These are phyloP conservation scores for Acronicta aceris DNA, from an alignment of 2,888 invertebrate genomes.

Conservation along the genomic window DNA sequence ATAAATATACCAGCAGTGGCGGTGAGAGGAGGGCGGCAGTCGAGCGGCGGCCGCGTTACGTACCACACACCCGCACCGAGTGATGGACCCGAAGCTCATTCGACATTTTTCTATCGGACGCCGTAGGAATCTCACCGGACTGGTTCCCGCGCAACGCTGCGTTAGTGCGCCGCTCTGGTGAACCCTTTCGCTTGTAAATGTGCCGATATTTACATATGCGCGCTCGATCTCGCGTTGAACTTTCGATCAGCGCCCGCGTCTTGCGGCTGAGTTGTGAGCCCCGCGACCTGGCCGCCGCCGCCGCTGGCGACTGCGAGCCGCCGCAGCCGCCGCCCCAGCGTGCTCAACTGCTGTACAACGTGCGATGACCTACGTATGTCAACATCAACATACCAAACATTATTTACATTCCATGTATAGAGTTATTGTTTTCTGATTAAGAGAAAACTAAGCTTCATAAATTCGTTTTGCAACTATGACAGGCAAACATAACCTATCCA, in stretches of 20 bases:
- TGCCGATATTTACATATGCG: constrained; percentile 89
- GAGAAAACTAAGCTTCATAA: constrained; percentile 5
- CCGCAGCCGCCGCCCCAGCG: constrained; percentile 77
- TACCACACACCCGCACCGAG: constrained; percentile 82
- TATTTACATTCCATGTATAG: constrained; percentile 23
- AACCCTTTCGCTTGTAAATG: constrained; percentile 90
- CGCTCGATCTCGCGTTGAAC: constrained; percentile 87
- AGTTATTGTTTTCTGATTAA: constrained; percentile 16
- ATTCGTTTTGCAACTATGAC: background rate
- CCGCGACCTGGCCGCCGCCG: constrained; percentile 73
- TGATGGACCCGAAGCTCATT: constrained; percentile 83
- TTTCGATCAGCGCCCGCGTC: constrained; percentile 87
- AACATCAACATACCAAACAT: constrained; percentile 51
- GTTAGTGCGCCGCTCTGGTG: constrained; percentile 89
- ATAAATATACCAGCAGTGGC: constrained; percentile 86
- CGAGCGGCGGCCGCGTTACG: constrained; percentile 85
- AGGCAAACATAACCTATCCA: constrained; percentile 8
- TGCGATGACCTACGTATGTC: constrained; percentile 87
- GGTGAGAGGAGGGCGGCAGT: constrained; percentile 87
- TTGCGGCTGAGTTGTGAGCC: constrained; percentile 73
- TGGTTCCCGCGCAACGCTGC: constrained; percentile 90
- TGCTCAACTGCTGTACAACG: constrained; percentile 78
- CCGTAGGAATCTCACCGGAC: constrained; percentile 91
- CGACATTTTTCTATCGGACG: constrained; percentile 90
- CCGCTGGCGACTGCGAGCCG: constrained; percentile 63